Evolutionary conservation across 30 jellyfish, hydroid and myxozoan species (phyloP), one percentile per base, ranked within the genome.

Genomic region (Hydractinia echinata): DNA sequence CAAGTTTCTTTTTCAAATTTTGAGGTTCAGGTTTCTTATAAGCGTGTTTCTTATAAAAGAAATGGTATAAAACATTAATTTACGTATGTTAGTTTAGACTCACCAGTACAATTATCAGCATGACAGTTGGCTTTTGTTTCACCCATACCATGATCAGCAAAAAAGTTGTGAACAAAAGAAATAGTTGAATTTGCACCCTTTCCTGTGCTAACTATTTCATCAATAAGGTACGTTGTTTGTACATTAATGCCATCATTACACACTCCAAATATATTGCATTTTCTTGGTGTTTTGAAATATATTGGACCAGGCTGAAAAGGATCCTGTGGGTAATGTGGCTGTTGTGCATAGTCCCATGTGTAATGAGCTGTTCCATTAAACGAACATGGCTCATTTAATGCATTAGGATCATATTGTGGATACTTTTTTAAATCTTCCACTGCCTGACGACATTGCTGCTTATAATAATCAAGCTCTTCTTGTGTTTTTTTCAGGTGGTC

Each of bases 51-150:
- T 30, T 30, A 30, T 30, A 30, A 30, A 30, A 30, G 44, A 30
- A 30, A 30, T 30, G 44, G 44, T 30, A 30, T 30, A 30, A 30
- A 30, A 30, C 44, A 30, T 2, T 30, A 30, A 30, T 30, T 30
- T 30, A 30, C 44, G 1, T 30, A 30, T 30, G 44, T 30, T 30
- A 30, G 44, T 30, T 30, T 30, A 30, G 44, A 72, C 55, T 44
- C 15, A 68, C 70, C 79, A 11, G 48, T 48, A 20, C 79, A 68
- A 68, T 68, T 68, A 68, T 68, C 79, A 68, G 79, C 48, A 68
- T 68, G 79, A 68, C n/a, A 11, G 53, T 15, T 16, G 51, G 53
- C 53, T 15, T 10, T 14, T 30, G n/a, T 68, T 20, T 68, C 72
- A 68, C 79, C 79, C 13, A 20, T 11, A 11, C 79, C 79, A 68